phyloP scores from a whole-genome alignment of 2,888 invertebrate genomes.

The Himalopsyche japonica region DNA sequence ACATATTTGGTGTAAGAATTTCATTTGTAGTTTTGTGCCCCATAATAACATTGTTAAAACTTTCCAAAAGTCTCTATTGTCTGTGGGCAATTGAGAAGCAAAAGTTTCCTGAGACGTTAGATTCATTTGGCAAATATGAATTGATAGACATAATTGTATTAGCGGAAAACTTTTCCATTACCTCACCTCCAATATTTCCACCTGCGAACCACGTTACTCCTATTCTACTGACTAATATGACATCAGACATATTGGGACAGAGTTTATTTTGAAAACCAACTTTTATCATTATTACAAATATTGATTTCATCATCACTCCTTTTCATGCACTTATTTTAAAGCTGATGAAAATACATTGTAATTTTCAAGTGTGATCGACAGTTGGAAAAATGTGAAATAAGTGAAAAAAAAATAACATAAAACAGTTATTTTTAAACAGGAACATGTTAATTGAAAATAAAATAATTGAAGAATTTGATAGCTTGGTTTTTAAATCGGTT shows the following conservation, averaged over 20 bases:
- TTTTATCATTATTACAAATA: neutral
- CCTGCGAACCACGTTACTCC: neutral
- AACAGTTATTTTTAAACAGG: too few relatives aligned
- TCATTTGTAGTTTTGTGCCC: neutral
- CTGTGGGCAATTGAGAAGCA: conserved; percentile 12
- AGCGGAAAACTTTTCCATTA: conserved; percentile 39
- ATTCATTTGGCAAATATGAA: conserved; percentile 37
- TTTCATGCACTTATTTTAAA: too few relatives aligned
- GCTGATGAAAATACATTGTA: too few relatives aligned
- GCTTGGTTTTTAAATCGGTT: too few relatives aligned
- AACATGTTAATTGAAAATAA: too few relatives aligned
- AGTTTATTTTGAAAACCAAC: conserved; percentile 6
- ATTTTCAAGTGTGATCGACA: too few relatives aligned
- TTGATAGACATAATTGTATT: conserved; percentile 39
- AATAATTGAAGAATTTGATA: too few relatives aligned
- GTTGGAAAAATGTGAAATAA: too few relatives aligned
- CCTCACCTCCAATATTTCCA: conserved; percentile 2
- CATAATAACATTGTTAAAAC: neutral
- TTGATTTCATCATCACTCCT: neutral
- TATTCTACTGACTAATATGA: conserved; percentile 33
- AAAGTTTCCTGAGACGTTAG: conserved; percentile 22
- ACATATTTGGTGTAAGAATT: too few relatives aligned
- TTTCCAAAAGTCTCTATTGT: neutral
- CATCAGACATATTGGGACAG: conserved; percentile 36
- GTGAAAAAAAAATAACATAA: too few relatives aligned